phyloP scores from a whole-genome alignment of 2,888 invertebrate species.

The Ferdinandea cuprea region DNA sequence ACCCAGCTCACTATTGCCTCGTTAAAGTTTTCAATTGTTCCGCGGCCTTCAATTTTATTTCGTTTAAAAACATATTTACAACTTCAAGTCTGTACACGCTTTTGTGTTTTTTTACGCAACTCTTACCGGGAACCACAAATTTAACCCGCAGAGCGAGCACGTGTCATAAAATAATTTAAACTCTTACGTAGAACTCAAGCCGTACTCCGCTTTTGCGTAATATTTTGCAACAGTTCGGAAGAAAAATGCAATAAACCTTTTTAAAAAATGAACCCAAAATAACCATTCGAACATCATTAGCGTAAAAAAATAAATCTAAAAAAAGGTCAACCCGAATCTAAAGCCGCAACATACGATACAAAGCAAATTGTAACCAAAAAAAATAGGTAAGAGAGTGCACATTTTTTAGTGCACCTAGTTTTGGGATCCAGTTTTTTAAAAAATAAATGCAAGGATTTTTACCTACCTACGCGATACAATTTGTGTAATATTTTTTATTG shows the following conservation, averaged over 20 bases:
- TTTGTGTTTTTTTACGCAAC: background rate
- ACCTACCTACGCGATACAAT: background rate
- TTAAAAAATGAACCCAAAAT: background rate
- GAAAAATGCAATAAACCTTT: no score
- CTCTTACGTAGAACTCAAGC: background rate
- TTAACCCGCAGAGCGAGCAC: background rate
- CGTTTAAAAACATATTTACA: background rate
- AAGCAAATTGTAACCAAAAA: background rate
- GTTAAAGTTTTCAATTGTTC: no score
- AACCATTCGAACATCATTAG: background rate
- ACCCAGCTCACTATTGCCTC: no score
- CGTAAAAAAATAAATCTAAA: slow-evolving; percentile 2
- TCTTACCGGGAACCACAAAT: background rate
- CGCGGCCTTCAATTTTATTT: background rate
- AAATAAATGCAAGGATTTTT: background rate
- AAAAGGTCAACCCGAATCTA: background rate
- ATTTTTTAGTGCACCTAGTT: slow-evolving; percentile 3
- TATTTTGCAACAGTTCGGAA: background rate
- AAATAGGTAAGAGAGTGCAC: background rate
- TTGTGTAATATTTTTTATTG: slow-evolving; percentile 5
- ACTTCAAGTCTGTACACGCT: no score
- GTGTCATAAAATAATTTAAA: background rate
- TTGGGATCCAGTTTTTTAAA: slow-evolving; percentile 7
- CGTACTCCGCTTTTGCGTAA: slow-evolving; percentile 4
- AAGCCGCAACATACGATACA: no score